Base-by-base conservation (phyloP, 2,113 vertebrate genomes). In the Corvus moneduloides region DNA sequence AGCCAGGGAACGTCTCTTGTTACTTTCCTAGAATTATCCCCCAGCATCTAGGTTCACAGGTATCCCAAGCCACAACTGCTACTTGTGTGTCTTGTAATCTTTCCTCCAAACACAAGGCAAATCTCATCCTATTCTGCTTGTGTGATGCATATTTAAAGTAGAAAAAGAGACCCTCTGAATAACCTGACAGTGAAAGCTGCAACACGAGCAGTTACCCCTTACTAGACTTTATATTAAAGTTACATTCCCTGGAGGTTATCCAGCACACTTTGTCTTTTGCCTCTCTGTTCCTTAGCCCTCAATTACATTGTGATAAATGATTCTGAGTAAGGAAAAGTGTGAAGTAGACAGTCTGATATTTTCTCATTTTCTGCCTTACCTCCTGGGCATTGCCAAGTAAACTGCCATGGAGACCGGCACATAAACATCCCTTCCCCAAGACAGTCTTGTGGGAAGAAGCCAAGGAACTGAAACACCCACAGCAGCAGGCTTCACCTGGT, bases 41-140 rank as follows among this genome's bases (percentile, higher is more conserved):
- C 12, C 0, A 1, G 13, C 14, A 39, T 7, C 11, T 10, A 15
- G 35, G 15, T 16, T 86, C 0, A 0, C 39, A 63, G 48, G 58
- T 1, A 1, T 44, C 39, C 39, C 51, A 63, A 68, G 44, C 23
- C 79, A 83, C 14, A 79, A 35, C 33, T 81, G 24, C 59, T 80
- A 56, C 19, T 30, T 90, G 49, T 28, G 13, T 20, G 15, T 46
- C 46, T 80, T 20, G 1, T 49, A 39, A 51, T 32, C 27, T 78
- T 87, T 82, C 27, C 66, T 49, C 54, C 2, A 12, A 63, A 62
- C 66, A n/a, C 27, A 71, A 43, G 48, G 56, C 32, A 82, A 85
- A 88, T 24, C 52, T 78, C 0, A 0, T 56, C 19, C 44, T 43
- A 14, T n/a, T 83, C 41, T 81, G 27, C n/a, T 67, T 56, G 30